These are phyloP conservation scores for Ascidia mentula DNA, from an alignment of 23 tunicate genomes.

Conservation along the genomic window DNA sequence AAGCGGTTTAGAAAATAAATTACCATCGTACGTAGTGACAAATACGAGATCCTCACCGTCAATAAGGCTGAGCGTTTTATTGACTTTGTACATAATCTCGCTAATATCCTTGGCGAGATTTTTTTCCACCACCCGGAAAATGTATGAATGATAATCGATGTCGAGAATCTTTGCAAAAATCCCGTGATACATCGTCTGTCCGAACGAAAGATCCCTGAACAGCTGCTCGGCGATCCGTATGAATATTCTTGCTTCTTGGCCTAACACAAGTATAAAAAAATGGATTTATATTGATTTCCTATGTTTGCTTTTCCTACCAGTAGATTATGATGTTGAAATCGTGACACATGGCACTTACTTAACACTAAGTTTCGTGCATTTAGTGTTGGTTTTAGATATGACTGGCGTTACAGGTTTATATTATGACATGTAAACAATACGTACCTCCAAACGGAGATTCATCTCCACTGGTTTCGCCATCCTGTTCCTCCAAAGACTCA, in stretches of 20 bases:
- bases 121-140: conserved; percentile 21
- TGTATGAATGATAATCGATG: conserved; percentile 57
- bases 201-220: conserved; percentile 46
- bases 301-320: too few species aligned
- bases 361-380: too few species aligned
- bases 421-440: too few species aligned
- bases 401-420: too few species aligned
- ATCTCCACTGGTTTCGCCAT: neutral
- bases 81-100: conserved; percentile 62
- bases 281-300: too few species aligned
- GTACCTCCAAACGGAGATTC: conserved; percentile 19
- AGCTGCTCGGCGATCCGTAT: conserved; percentile 52
- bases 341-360: too few species aligned
- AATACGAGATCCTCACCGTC: conserved; percentile 22
- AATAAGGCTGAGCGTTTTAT: conserved; percentile 26
- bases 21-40: neutral
- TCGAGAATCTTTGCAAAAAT: conserved; percentile 63
- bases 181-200: conserved; percentile 40
- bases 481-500: conserved; percentile 34
- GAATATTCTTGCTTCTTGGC: conserved; percentile 36
- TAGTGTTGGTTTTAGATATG: too few species aligned
- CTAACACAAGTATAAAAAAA: conserved; percentile 13
- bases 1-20: neutral
- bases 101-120: conserved; percentile 43
- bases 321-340: too few species aligned